Evolutionary conservation across 2,797 vertebrate genomes (phyloP), one percentile per base, ranked within the genome.

Genomic region (Chlorospingus semifuscus): DNA sequence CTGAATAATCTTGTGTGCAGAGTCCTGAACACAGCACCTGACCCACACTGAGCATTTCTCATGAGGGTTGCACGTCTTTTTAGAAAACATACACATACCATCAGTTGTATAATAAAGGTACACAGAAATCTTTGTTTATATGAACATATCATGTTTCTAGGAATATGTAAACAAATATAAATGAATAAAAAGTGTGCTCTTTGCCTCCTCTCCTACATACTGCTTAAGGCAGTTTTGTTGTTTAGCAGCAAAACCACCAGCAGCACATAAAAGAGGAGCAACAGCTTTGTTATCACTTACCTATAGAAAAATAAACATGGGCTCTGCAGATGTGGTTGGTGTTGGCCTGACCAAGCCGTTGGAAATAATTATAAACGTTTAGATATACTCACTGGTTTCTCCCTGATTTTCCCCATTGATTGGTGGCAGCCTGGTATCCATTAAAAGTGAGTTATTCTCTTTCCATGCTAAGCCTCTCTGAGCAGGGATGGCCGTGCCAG

Each of bases 391-490:
- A 78, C 70, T 7, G 5, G 0, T 30, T 82, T 69, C 15, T 30
- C 49, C 27, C 27, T 32, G 55, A 10, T 47, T n/a, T 53, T 19
- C 17, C 68, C 34, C 1, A 3, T 2, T 0, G 1, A 37, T 9
- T 2, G 2, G 32, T 12, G 4, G 26, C 34, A 63, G 56, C 13
- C 52, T 13, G 30, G 17, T 16, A 17, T 26, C 60, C 1, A 0
- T 26, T 79, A 56, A 9, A 49, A 27, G 23, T 1, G 26, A 19
- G 18, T 49, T 55, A 32, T 29, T 75, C 37, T 56, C 80, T 47
- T 19, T 46, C 42, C 30, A 16, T 0, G 1, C 12, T 10, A 13
- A 68, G 37, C 2, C 15, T 26, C 47, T 32, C 15, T 0, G 2
- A 69, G 80, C 2, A 1, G 29, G 27, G 46, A 47, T 2, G 3